Conservation (phyloP, 2,113 vertebrate genomes). For the Pelvicachromis taeniatus region DNA sequence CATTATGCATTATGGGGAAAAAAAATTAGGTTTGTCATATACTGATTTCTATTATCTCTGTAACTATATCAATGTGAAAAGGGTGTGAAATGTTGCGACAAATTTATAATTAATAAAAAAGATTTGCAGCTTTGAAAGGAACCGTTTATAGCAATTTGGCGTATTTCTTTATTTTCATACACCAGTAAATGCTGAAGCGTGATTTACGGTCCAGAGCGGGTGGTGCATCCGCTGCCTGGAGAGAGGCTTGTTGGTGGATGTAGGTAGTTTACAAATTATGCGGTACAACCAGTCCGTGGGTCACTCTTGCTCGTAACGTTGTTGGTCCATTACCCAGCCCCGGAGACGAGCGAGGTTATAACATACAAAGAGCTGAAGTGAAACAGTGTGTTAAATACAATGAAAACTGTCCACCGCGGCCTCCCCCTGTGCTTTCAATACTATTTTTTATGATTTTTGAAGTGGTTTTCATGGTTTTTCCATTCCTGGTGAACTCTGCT, state of each 20-base stretch:
- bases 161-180: not conserved
- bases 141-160: not conserved
- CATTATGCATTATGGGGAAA: not conserved
- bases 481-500: not conserved
- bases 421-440: not conserved
- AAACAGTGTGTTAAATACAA: not conserved
- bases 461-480: not conserved
- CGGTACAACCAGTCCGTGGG: not conserved
- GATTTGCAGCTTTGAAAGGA: not conserved
- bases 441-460: not conserved
- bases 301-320: not conserved
- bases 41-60: not conserved
- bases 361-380: not conserved
- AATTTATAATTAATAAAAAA: not conserved
- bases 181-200: not conserved
- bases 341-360: not conserved
- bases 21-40: not conserved
- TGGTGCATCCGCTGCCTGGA: not conserved
- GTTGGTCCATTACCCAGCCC: not conserved
- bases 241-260: not conserved
- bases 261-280: not conserved
- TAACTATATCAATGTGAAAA: not conserved
- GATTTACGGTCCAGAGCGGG: not conserved
- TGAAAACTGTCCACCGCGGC: not conserved
- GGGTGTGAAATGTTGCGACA: fast-evolving